Base-by-base conservation (phyloP, 2,797 vertebrate species). In the Pseudochirops cupreus region DNA sequence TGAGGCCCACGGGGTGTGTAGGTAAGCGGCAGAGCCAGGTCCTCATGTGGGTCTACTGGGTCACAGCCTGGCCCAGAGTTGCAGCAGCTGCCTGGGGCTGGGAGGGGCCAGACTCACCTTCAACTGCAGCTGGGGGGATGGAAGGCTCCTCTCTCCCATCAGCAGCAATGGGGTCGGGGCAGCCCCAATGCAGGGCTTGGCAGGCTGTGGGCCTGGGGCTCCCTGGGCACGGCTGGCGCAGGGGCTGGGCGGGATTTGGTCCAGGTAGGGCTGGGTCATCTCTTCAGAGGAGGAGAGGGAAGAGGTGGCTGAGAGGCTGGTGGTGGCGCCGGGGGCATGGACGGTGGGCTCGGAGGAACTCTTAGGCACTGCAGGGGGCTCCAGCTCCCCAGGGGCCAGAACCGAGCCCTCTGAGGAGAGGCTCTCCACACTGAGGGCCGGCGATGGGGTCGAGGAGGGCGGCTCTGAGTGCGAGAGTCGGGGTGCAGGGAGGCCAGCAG, bases 331-430 rank as follows among this genome's bases (percentile, higher is more conserved):
- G 0, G 99, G 99, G 0, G 98, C 98, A 7, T 99, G 99, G 98
- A 99, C 99, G 0, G 99, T 99, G 26, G 99, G 99, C 98, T 99
- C 99, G 0, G 99, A 99, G 90, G 99, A 97, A 91, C 99, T 99
- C 98, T 99, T 99, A 97, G 99, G 99, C 97, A 99, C 99, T 28
- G 98, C 98, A 0, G 96, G 97, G 93, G 98, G 98, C 54, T 98
- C 96, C 0, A 31, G 92, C 94, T 98, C 96, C 91, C 93, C 97
- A 39, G 95, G 5, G 50, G 98, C 97, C 96, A 98, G 99, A 97
- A 98, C 98, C 57, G 99, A 99, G 98, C 99, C 98, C 97, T 99
- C 99, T 0, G 99, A 99, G 0, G 99, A 99, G 97, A 99, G 99
- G 97, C 99, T 99, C 98, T 99, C 99, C 2, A 99, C 99, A 31